Evolutionary conservation across 2,113 vertebrate species (phyloP).

Genomic region (Labeo catla): DNA sequence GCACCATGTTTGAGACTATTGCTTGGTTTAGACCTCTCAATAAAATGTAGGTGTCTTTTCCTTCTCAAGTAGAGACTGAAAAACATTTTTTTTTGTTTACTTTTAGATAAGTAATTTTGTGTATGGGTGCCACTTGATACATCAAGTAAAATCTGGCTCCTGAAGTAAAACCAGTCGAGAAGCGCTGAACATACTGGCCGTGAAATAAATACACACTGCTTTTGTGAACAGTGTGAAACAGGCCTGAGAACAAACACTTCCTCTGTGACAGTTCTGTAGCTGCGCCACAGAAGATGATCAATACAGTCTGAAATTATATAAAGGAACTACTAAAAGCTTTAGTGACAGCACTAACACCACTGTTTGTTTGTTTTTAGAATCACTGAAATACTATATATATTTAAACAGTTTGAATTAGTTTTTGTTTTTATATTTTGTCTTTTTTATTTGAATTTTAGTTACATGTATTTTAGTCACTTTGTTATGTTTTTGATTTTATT

Average conservation of each 20-base stretch:
- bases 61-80: background rate
- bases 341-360: background rate
- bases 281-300: constrained; percentile 1
- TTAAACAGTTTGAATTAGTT: no score
- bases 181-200: background rate
- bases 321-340: background rate
- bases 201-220: background rate
- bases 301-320: background rate
- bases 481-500: no score
- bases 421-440: no score
- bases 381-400: no score
- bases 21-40: background rate
- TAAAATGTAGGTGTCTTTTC: background rate
- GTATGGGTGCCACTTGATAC: background rate
- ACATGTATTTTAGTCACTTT: no score
- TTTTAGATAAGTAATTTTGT: background rate
- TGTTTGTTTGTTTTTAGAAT: no score
- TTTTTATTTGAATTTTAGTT: no score
- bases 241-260: background rate
- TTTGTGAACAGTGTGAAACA: background rate
- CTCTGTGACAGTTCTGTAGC: background rate
- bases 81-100: no score
- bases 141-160: background rate
- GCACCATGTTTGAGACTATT: no score
- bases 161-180: background rate